These are phyloP conservation scores for Sussaba pulchella DNA, from an alignment of 2,888 invertebrate genomes.

Conservation along the genomic window DNA sequence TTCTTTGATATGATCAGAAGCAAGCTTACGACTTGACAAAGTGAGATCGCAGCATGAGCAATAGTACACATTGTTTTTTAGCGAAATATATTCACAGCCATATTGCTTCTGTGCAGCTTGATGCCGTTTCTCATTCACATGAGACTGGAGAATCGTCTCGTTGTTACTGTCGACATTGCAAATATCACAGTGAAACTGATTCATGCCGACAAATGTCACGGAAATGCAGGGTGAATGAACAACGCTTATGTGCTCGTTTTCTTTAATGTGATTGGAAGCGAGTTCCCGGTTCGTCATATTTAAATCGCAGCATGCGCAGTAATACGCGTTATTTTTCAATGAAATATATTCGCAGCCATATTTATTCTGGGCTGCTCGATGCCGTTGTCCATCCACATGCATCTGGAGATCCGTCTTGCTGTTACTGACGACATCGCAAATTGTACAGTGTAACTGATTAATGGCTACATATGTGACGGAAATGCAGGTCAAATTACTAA, in stretches of 20 bases:
- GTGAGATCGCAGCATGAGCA: background rate
- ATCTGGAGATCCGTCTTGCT: background rate
- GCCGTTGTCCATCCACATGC: background rate
- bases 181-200: background rate
- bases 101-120: background rate
- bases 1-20: background rate
- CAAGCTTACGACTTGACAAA: background rate
- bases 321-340: background rate
- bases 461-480: background rate
- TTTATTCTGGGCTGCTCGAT: background rate
- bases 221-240: slow-evolving; percentile 4
- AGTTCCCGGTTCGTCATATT: background rate
- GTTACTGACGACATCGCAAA: background rate
- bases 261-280: slow-evolving; percentile 3
- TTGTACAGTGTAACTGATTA: background rate
- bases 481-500: slow-evolving; percentile 2
- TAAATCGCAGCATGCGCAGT: slow-evolving; percentile 32
- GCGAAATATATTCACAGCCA: background rate
- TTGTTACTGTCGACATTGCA: background rate
- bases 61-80: background rate
- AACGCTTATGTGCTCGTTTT: background rate
- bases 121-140: background rate
- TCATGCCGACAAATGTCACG: background rate
- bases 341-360: background rate
- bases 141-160: background rate